Evolutionary conservation across 2,797 vertebrate species (phyloP), one percentile per base, ranked within the genome.

Genomic region (Astyanax mexicanus): DNA sequence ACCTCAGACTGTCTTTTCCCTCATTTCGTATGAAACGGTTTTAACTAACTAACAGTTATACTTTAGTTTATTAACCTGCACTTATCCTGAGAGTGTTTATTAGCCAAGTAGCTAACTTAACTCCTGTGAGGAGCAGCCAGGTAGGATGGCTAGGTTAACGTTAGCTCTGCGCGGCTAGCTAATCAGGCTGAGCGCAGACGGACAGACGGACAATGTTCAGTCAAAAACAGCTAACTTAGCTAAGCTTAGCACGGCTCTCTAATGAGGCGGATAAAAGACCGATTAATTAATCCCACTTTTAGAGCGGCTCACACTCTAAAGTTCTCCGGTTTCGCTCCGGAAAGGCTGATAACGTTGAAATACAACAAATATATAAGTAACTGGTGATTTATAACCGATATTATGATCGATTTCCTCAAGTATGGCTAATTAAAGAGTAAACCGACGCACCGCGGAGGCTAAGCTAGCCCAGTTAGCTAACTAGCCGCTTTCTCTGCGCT

Each of bases 401-500:
- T 64, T 21, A 62, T 77, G 10, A 70, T 32, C 35, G 49, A n/a
- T 35, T 65, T 51, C 42, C 61, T 55, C 55, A 80, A 29, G 72
- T 80, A 84, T 40, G 72, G 87, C 85, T 47, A 83, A 83, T 80
- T 77, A 82, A 55, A 67, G 69, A 77, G 68, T 69, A 11, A 12
- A 11, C 73, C 87, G 74, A 77, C 71, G 69, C 61, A 54, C 88
- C 83, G 84, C 84, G 88, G 29, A 32, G 5, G 90, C 86, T 88
- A 86, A 83, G 84, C 87, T 80, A 84, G 75, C 77, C 80, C 81
- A 70, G 83, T 62, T 89, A 89, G 89, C 84, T 91, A 92, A 73
- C 76, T 73, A 3, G 60, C 68, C 69, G 78, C 42, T 52, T 21
- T 13, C 57, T n/a, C 42, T 3, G 42, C 32, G 62, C 47, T 21